Conservation (phyloP, 1,140 invertebrate genomes). For the Lasioglossum baleicum region DNA sequence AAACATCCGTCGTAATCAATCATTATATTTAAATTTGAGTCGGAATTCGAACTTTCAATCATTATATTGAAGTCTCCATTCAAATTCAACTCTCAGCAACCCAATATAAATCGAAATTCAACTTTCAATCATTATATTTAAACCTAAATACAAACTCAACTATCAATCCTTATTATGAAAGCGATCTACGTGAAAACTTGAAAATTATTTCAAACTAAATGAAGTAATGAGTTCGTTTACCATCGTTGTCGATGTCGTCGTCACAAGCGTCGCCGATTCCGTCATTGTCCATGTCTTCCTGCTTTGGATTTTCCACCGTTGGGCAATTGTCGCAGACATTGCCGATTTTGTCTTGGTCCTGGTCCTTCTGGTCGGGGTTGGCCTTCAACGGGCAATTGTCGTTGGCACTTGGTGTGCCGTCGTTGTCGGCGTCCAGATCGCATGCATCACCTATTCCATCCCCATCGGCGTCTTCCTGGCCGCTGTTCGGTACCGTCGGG, state of each 20-base stretch:
- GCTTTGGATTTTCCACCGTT: conserved; percentile 87
- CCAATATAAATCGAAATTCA: too few relatives aligned
- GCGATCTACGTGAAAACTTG: too few relatives aligned
- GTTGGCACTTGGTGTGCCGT: conserved; percentile 92
- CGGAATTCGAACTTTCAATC: too few relatives aligned
- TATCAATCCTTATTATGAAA: too few relatives aligned
- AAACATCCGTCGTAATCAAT: not conserved
- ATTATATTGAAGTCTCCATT: too few relatives aligned
- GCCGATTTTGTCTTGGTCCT: conserved; percentile 87
- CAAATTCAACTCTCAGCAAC: too few relatives aligned
- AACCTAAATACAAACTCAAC: too few relatives aligned
- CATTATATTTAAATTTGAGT: too few relatives aligned
- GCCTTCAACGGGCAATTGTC: conserved; percentile 84
- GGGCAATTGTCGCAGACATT: conserved; percentile 98
- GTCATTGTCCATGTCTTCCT: conserved; percentile 91
- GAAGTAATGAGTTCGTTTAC: conserved; percentile 36
- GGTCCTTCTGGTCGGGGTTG: conserved; percentile 82
- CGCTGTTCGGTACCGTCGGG: conserved; percentile 91
- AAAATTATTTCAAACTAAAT: too few relatives aligned
- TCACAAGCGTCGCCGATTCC: conserved; percentile 92
- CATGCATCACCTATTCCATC: conserved; percentile 94
- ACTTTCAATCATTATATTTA: too few relatives aligned
- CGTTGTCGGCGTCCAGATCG: too few relatives aligned
- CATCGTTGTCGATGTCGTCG: conserved; percentile 90
- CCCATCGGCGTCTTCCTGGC: conserved; percentile 95